These are phyloP conservation scores for Neodiprion pinetum DNA, from an alignment of 1,140 invertebrate species.

Conservation along the genomic window DNA sequence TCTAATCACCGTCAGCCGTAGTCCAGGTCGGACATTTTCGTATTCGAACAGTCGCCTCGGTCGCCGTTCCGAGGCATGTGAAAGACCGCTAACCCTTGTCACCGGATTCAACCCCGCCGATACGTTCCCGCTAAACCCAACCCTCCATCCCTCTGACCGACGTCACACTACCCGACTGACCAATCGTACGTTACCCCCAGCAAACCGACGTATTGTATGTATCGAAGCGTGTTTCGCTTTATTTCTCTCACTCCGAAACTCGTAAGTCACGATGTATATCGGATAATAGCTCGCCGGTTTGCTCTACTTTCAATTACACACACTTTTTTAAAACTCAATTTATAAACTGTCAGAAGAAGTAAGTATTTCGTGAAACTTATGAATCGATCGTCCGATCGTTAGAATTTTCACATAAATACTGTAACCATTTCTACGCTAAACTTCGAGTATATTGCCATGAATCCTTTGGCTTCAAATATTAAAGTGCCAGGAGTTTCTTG, in stretches of 20 bases:
- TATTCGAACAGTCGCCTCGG: constrained; percentile 43
- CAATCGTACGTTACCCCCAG: neutral
- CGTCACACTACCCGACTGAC: constrained; percentile 9
- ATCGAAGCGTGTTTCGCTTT: neutral
- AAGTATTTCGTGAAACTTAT: too few species aligned
- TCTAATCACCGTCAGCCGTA: constrained; percentile 22
- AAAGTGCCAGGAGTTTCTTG: too few species aligned
- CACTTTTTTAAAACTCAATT: neutral
- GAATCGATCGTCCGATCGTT: too few species aligned
- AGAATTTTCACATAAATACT: too few species aligned
- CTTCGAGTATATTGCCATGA: too few species aligned
- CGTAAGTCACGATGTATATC: neutral
- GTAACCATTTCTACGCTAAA: too few species aligned
- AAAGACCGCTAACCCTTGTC: constrained; percentile 44
- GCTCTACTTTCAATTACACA: neutral
- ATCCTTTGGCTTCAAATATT: too few species aligned
- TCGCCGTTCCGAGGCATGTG: constrained; percentile 48
- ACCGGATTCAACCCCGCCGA: constrained; percentile 44
- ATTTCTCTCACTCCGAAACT: neutral
- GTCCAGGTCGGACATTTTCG: constrained; percentile 37
- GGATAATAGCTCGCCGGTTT: neutral
- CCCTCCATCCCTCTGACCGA: constrained; percentile 25
- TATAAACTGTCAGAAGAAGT: neutral
- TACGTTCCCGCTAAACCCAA: neutral
- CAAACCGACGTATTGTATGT: neutral